Base-by-base conservation (phyloP, 2,797 vertebrate species). In the Aratinga solstitialis region DNA sequence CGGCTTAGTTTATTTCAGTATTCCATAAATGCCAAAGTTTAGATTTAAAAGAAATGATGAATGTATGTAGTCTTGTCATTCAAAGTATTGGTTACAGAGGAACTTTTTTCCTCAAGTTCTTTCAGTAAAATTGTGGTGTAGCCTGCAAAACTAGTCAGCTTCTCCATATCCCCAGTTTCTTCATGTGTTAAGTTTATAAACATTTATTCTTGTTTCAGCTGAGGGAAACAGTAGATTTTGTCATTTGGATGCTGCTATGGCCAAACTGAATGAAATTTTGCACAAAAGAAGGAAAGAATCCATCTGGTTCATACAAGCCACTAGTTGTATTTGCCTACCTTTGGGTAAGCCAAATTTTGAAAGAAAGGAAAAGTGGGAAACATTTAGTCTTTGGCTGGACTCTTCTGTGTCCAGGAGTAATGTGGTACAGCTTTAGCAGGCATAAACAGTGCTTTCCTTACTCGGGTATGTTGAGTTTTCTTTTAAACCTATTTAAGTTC, bases 21-120 rank as follows among this genome's bases (percentile, higher is more conserved):
- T 84, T 87, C 95, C 62, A 82, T 90, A 32, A 79, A 58, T 80
- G 82, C 19, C 79, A 88, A 96, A 88, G 50, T 75, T 93, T 82
- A 90, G 76, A 73, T 79, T 80, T 42, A 30, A 86, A 78, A 79
- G 80, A 62, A 59, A 87, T 23, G 51, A 90, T 58, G 22, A 89
- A 76, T 79, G n/a, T 36, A 21, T 80, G 27, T 54, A 58, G 48
- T 72, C 30, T 71, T 89, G 66, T 78, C 75, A 51, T 92, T 85
- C 89, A 56, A 90, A 80, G 12, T 34, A 38, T 26, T 91, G 75
- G 75, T 74, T 80, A 82, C 43, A 91, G 63, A 83, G 40, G 61
- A 92, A 53, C 45, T 63, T n/a, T 9, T 85, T 89, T 93, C 22
- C 30, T 87, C 18, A 84, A 81, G 15, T 68, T 74, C 27, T 67